These are phyloP conservation scores for Phrynocephalus guinanensis DNA, from an alignment of 2,797 vertebrate species.

Conservation along the genomic window DNA sequence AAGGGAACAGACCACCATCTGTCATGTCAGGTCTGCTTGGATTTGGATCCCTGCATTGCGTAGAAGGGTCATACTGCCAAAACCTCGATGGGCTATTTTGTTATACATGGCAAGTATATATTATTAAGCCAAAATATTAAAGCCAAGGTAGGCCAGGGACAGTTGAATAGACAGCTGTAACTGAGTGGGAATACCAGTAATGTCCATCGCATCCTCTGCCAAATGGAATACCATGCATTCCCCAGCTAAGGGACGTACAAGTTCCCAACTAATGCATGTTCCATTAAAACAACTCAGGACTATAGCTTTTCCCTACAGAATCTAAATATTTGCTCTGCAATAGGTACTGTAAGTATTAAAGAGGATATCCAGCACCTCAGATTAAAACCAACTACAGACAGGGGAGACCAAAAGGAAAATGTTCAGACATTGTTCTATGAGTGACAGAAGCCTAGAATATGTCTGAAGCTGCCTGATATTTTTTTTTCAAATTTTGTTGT, in stretches of 20 bases:
- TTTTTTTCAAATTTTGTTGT: constrained; percentile 25
- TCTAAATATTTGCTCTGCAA: neutral
- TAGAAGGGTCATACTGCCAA: neutral
- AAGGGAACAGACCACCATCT: no score
- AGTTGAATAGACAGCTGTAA: neutral
- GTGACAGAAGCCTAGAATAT: constrained; percentile 31
- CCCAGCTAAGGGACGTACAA: constrained; percentile 1
- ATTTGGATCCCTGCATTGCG: no score
- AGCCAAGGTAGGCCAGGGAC: neutral
- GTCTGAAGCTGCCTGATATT: constrained; percentile 15
- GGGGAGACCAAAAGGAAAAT: constrained; percentile 1
- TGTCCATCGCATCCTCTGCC: neutral
- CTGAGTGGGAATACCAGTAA: neutral
- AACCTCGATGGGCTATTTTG: neutral
- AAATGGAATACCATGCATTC: neutral
- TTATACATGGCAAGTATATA: neutral
- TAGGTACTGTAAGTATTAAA: constrained; percentile 20
- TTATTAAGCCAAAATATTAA: constrained; percentile 4
- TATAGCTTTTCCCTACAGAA: constrained; percentile 28
- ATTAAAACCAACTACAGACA: constrained; percentile 43
- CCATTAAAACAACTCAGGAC: constrained; percentile 17
- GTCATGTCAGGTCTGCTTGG: no score
- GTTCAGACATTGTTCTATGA: constrained; percentile 26
- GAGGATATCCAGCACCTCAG: rapidly evolving
- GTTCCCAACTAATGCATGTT: constrained; percentile 31